phyloP scores from a whole-genome alignment of 2,888 invertebrate genomes.

The Microplitis manilae region DNA sequence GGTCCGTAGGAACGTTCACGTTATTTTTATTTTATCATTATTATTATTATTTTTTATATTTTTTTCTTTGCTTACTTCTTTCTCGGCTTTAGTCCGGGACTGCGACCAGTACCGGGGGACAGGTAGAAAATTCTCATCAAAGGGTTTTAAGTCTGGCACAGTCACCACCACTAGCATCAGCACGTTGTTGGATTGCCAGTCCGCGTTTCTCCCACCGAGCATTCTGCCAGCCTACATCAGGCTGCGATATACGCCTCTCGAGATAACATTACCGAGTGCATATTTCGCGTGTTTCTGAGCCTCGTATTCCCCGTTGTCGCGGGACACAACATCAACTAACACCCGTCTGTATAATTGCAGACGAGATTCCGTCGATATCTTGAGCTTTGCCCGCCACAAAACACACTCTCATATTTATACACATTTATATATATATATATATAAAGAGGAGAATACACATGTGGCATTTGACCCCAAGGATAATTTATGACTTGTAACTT shows the following conservation, averaged over 20 bases:
- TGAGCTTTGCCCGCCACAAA: neutral
- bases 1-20: conserved; percentile 36
- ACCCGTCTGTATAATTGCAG: conserved; percentile 37
- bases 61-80: conserved; percentile 19
- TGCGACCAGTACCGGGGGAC: conserved; percentile 21
- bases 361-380: conserved; percentile 29
- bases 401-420: too few relatives aligned
- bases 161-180: neutral
- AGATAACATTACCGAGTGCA: conserved; percentile 14
- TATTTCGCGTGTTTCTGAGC: conserved; percentile 33
- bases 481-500: conserved; percentile 40
- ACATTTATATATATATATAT: too few relatives aligned
- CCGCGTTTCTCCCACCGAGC: conserved; percentile 14
- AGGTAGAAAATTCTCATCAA: conserved; percentile 44
- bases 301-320: conserved; percentile 12
- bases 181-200: conserved; percentile 2
- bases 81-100: neutral
- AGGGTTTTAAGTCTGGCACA: conserved; percentile 29
- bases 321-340: neutral
- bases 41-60: conserved; percentile 9
- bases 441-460: conserved; percentile 1
- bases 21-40: conserved; percentile 17
- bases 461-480: conserved; percentile 41
- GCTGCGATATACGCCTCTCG: neutral
- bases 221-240: neutral